Evolutionary conservation across 2,888 invertebrate genomes (phyloP).

Genomic region (Drosophila eohydei): DNA sequence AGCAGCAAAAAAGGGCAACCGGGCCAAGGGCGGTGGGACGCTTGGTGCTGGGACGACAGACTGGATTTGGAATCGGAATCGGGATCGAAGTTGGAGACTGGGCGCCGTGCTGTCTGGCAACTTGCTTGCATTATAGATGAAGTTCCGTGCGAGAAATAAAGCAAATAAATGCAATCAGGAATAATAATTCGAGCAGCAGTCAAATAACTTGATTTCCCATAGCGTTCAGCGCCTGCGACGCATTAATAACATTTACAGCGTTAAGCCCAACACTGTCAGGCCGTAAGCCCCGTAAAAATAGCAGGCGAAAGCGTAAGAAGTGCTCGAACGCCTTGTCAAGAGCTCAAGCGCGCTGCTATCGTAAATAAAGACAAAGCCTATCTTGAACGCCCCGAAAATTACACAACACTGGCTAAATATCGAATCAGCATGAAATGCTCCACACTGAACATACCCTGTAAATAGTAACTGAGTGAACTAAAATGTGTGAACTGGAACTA

Average conservation of each 20-base stretch:
- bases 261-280: slow-evolving; percentile 28
- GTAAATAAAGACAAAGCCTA: slow-evolving; percentile 66
- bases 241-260: slow-evolving; percentile 66
- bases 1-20: slow-evolving; percentile 65
- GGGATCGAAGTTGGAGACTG: slow-evolving; percentile 10
- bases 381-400: slow-evolving; percentile 42
- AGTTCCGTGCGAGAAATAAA: slow-evolving; percentile 68
- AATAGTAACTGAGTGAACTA: too few relatives aligned
- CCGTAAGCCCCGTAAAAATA: slow-evolving; percentile 1
- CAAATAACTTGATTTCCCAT: slow-evolving; percentile 73
- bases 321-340: slow-evolving; percentile 7
- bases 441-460: slow-evolving; percentile 12
- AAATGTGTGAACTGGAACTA: too few relatives aligned
- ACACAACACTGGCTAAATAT: slow-evolving; percentile 10
- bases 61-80: background rate
- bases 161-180: slow-evolving; percentile 78
- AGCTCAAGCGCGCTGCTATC: slow-evolving; percentile 21
- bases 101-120: slow-evolving; percentile 56
- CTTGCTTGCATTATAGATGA: slow-evolving; percentile 74
- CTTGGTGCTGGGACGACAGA: slow-evolving; percentile 7
- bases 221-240: slow-evolving; percentile 44
- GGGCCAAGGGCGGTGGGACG: slow-evolving; percentile 24
- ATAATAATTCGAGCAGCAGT: slow-evolving; percentile 76
- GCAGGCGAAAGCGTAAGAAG: background rate
- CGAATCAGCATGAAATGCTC: background rate